Conservation (phyloP, 2,888 invertebrate species). For the Drosophila conformis region DNA sequence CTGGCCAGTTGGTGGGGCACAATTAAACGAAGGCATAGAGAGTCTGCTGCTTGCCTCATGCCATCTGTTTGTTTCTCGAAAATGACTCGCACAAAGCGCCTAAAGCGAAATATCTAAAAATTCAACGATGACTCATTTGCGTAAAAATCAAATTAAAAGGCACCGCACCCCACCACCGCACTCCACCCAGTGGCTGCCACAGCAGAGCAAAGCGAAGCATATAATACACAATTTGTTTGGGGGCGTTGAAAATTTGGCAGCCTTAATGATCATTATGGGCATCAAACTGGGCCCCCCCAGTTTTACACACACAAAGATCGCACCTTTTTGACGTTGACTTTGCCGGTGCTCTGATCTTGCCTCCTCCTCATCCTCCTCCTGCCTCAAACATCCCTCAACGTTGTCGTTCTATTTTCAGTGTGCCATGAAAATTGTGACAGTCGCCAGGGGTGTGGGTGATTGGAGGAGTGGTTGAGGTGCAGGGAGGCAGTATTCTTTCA, state of each 20-base stretch:
- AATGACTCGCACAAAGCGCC: conserved; percentile 45
- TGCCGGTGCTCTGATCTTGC: conserved; percentile 53
- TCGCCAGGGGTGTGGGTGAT: background rate
- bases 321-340: conserved; percentile 55
- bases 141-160: conserved; percentile 61
- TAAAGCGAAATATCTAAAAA: conserved; percentile 66
- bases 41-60: conserved; percentile 24
- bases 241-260: conserved; percentile 49
- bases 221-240: conserved; percentile 31
- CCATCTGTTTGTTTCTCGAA: conserved; percentile 66
- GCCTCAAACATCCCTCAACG: background rate
- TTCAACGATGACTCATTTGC: conserved; percentile 69
- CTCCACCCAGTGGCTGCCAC: background rate
- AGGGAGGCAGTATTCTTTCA: conserved; percentile 40
- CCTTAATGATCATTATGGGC: conserved; percentile 16
- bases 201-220: conserved; percentile 15
- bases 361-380: background rate
- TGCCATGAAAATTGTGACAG: conserved; percentile 61
- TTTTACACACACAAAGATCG: conserved; percentile 31
- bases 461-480: background rate
- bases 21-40: conserved; percentile 39
- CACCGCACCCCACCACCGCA: conserved; percentile 8
- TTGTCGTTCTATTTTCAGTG: conserved; percentile 65
- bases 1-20: conserved; percentile 32
- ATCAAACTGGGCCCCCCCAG: conserved; percentile 26